Base-by-base conservation (phyloP, 2,797 vertebrate genomes). In the Falco rusticolus region DNA sequence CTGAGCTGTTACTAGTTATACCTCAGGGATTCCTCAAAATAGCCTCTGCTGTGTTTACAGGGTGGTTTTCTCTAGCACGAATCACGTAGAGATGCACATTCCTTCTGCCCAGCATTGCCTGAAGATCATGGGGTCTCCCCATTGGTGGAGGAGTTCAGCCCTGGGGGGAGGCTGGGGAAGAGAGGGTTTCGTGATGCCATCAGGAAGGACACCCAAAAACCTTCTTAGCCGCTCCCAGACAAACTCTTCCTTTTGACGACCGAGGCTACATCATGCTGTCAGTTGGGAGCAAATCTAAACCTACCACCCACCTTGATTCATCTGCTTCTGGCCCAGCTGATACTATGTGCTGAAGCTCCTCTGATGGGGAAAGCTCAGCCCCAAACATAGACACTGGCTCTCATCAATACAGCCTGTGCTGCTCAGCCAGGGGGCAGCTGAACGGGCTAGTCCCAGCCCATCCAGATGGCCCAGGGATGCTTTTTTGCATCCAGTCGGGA, bases 21-120 rank as follows among this genome's bases (percentile, higher is more conserved):
- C 56, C 53, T 25, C 87, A 59, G 59, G 86, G 47, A 31, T 75
- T 74, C 75, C 89, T 85, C 75, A 64, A 34, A 94, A 87, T 31
- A 93, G 20, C 43, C 64, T 82, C 56, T 3, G 1, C 41, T n/a
- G 39, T 79, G 64, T 28, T 84, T 37, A 37, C 1, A 5, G 78
- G 51, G 60, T 63, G 71, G 6, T 63, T 91, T 92, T 66, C 51
- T 53, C 63, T 78, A 60, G 64, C 48, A 33, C 37, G 68, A 85
- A 41, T 69, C 84, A 11, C 0, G 2, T 1, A 2, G 39, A 68
- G 56, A 56, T 10, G 15, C 3, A 2, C 5, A 1, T 72, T 89
- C 64, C 82, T 53, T 31, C 56, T 60, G 48, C 68, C 63, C 68
- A 56, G 51, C 33, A 5, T 39, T 47, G 24, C 60, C 79, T 14